phyloP scores from a whole-genome alignment of 2,113 vertebrate species.

The Ammodramus savannarum region DNA sequence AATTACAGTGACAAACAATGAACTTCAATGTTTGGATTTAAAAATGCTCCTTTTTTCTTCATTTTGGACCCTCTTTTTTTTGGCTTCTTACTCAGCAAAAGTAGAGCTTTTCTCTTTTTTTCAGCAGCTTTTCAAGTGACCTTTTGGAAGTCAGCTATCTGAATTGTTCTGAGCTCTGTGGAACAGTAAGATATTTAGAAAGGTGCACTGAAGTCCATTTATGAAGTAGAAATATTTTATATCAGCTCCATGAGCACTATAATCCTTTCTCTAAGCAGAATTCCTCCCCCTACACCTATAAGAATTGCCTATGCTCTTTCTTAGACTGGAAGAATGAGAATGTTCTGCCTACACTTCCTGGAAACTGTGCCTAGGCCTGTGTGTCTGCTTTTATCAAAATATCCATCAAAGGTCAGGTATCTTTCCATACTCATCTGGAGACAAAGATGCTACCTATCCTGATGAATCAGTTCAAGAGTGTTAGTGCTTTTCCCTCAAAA shows the following conservation, averaged over 20 bases:
- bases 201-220: no score
- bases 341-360: constrained; percentile 62
- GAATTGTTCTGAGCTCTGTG: no score
- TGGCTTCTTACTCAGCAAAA: background rate
- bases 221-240: no score
- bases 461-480: constrained; percentile 20
- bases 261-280: background rate
- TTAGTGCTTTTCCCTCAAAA: constrained; percentile 23
- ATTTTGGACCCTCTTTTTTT: background rate
- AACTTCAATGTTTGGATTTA: background rate
- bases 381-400: constrained; percentile 54
- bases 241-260: background rate
- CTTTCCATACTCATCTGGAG: constrained; percentile 60
- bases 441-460: background rate
- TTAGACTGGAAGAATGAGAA: background rate
- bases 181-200: no score
- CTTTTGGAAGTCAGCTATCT: background rate
- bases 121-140: background rate
- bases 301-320: background rate
- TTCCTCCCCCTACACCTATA: background rate
- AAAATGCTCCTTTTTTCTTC: background rate
- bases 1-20: background rate
- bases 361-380: constrained; percentile 9
- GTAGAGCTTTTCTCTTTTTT: background rate
- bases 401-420: constrained; percentile 67